phyloP scores from a whole-genome alignment of 2,888 invertebrate genomes.

The Meiosimyza platycephala region DNA sequence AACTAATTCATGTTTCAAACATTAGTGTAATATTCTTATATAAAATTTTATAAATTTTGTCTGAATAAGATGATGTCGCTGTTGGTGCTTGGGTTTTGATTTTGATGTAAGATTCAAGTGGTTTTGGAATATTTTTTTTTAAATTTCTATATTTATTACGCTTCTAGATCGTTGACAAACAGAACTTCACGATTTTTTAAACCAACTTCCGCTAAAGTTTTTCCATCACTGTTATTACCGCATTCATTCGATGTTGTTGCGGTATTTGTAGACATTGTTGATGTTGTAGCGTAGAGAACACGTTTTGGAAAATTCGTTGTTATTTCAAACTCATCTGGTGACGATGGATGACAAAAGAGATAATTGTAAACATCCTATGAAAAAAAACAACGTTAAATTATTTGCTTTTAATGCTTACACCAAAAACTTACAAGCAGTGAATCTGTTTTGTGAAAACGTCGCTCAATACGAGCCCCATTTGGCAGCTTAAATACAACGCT shows the following conservation, averaged over 20 bases:
- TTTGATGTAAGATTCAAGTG: neutral
- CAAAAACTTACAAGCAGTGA: constrained; percentile 79
- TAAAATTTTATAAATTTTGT: neutral
- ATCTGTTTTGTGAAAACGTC: constrained; percentile 84
- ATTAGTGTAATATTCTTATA: constrained; percentile 12
- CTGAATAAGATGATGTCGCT: neutral
- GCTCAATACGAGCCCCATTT: constrained; percentile 86
- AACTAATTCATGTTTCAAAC: constrained; percentile 16
- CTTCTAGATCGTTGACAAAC: constrained; percentile 94
- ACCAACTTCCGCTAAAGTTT: constrained; percentile 75
- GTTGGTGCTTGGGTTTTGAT: neutral
- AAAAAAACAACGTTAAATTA: constrained; percentile 41
- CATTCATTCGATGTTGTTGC: constrained; percentile 21
- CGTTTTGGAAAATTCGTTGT: constrained; percentile 95
- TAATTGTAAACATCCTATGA: constrained; percentile 92
- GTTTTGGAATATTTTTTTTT: constrained; percentile 9
- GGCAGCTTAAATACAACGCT: constrained; percentile 93
- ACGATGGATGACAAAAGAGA: constrained; percentile 93
- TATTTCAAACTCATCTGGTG: constrained; percentile 94
- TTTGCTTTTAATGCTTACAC: neutral
- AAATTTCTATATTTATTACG: constrained; percentile 60
- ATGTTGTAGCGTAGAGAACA: constrained; percentile 71
- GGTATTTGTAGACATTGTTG: constrained; percentile 29
- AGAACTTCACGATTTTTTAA: constrained; percentile 91
- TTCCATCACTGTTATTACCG: constrained; percentile 45